Conservation (phyloP, 2,888 invertebrate species). For the Platypus cylindrus region DNA sequence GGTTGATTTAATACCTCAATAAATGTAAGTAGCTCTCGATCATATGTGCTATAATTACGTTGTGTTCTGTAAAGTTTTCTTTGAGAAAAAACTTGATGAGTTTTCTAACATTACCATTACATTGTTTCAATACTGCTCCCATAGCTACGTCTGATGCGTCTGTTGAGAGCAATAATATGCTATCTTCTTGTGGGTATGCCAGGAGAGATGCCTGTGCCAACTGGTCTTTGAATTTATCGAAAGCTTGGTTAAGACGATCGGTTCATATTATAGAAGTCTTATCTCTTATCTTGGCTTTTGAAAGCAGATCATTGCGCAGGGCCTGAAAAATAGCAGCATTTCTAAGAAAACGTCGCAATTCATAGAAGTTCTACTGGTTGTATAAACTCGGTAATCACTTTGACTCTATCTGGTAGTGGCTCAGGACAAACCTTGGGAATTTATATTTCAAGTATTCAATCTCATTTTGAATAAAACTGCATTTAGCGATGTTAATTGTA, state of each 20-base stretch:
- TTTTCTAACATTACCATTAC: not conserved
- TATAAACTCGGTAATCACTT: too few species aligned
- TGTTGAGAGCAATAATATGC: conserved; percentile 1
- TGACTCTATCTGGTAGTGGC: conserved; percentile 6
- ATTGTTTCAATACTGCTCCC: conserved; percentile 3
- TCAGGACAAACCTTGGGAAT: conserved; percentile 4
- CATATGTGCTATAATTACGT: conserved; percentile 5
- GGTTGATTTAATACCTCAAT: too few species aligned
- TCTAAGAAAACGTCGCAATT: conserved; percentile 3
- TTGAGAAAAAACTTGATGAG: too few species aligned
- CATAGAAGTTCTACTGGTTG: conserved; percentile 6
- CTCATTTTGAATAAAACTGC: conserved; percentile 4
- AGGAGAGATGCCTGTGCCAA: conserved; percentile 4
- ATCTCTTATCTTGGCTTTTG: conserved; percentile 8
- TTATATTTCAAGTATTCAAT: conserved; percentile 5
- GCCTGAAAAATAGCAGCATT: conserved; percentile 6
- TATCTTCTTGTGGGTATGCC: conserved; percentile 4
- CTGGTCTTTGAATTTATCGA: conserved; percentile 3
- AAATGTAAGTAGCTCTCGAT: conserved; percentile 5
- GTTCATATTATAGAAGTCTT: conserved; percentile 7
- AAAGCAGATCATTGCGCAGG: conserved; percentile 6
- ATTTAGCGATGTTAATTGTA: conserved; percentile 7
- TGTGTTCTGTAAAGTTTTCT: not conserved
- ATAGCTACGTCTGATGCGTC: conserved; percentile 4
- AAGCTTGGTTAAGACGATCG: conserved; percentile 4